These are phyloP conservation scores for Agrypnia vestita DNA, from an alignment of 1,140 invertebrate species.

Conservation along the genomic window DNA sequence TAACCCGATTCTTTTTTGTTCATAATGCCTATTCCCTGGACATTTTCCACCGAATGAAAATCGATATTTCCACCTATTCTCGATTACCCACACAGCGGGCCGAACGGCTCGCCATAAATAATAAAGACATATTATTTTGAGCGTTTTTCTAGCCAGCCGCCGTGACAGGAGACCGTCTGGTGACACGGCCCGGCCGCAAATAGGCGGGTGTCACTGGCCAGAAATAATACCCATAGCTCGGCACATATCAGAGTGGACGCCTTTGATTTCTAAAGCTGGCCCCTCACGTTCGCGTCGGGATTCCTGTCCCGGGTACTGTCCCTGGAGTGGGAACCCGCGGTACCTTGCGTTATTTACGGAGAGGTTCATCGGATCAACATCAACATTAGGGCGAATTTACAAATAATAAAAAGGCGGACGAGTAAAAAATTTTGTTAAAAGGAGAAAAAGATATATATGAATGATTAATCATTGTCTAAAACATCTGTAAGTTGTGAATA, in stretches of 20 bases:
- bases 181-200: not conserved
- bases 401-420: too few relatives aligned
- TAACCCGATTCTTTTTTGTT: too few relatives aligned
- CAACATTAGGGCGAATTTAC: not conserved
- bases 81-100: too few relatives aligned
- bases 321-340: not conserved
- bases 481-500: too few relatives aligned
- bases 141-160: not conserved
- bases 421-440: too few relatives aligned
- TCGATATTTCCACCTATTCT: too few relatives aligned
- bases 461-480: too few relatives aligned
- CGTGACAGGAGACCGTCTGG: slow-evolving; percentile 5
- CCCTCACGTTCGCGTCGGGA: not conserved
- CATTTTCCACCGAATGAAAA: too few relatives aligned
- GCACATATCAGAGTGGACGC: not conserved
- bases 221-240: slow-evolving; percentile 14
- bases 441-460: too few relatives aligned
- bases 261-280: not conserved
- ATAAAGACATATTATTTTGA: not conserved
- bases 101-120: not conserved
- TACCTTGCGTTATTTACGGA: slow-evolving; percentile 3
- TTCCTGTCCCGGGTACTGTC: not conserved
- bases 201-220: slow-evolving; percentile 8
- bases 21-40: too few relatives aligned
- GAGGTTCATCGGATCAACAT: slow-evolving; percentile 1